A percentile compares a stretch with the other conserved stretches of the same genome.
Conservation (phyloP, 1,140 invertebrate species). For the Hyles vespertilio region DNA sequence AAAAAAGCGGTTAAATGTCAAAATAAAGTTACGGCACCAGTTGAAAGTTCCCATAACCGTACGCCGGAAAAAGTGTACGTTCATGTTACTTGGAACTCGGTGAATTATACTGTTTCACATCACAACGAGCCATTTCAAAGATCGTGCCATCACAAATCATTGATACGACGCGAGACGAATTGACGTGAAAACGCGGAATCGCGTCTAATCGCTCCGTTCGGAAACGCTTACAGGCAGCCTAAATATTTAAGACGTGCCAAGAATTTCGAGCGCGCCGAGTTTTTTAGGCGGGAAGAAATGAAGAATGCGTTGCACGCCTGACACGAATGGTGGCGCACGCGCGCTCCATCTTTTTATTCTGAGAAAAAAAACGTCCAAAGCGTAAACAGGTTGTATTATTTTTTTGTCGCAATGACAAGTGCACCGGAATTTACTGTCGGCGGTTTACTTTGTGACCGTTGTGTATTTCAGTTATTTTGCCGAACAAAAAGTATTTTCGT, state of each 20-base stretch:
- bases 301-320: constrained; percentile 21
- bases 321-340: constrained; percentile 64
- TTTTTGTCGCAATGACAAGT: constrained; percentile 31
- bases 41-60: no score
- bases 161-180: constrained; percentile 37
- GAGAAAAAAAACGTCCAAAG: constrained; percentile 24
- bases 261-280: constrained; percentile 48
- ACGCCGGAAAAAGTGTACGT: not conserved
- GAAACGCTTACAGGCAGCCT: constrained; percentile 17
- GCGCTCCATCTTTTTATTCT: constrained; percentile 39
- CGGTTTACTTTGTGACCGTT: not conserved
- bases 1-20: no score
- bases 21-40: no score
- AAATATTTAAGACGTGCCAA: constrained; percentile 51
- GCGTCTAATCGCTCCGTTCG: constrained; percentile 25
- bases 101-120: constrained; percentile 11
- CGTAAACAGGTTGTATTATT: constrained; percentile 53
- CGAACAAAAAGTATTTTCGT: not conserved
- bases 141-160: constrained; percentile 37
- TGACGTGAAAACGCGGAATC: constrained; percentile 32
- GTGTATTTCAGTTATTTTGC: no score
- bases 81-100: not conserved
- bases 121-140: constrained; percentile 18
- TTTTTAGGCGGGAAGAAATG: constrained; percentile 53
- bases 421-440: constrained; percentile 19